These are phyloP conservation scores for Excalfactoria chinensis DNA, from an alignment of 2,113 vertebrate species.

Conservation along the genomic window DNA sequence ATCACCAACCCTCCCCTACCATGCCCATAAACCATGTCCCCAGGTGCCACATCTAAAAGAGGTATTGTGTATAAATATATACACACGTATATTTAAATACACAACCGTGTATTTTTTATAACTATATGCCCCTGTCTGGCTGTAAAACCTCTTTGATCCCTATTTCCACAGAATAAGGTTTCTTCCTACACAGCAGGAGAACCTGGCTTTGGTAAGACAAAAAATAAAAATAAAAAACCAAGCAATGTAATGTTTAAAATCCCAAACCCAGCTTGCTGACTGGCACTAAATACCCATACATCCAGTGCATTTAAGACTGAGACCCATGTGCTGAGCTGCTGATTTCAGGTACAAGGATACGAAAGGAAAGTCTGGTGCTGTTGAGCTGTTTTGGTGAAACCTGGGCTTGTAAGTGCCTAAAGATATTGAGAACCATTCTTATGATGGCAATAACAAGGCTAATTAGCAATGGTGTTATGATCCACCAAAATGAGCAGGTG, in stretches of 20 bases:
- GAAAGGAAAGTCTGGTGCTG: not conserved
- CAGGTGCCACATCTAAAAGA: no score
- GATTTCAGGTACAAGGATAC: not conserved
- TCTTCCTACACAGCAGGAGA: not conserved
- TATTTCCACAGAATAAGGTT: not conserved
- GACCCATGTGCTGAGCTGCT: not conserved
- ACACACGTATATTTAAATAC: no score
- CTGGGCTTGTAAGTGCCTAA: not conserved
- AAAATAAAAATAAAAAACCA: not conserved
- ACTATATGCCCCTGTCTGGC: not conserved
- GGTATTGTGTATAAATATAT: not conserved
- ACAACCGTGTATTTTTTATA: not conserved
- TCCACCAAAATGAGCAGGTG: not conserved
- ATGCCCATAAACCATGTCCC: no score
- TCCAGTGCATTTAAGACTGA: rapidly evolving
- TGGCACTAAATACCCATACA: not conserved
- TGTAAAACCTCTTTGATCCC: not conserved
- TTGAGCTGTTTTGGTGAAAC: not conserved
- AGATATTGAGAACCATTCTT: not conserved
- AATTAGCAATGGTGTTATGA: not conserved
- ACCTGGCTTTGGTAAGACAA: not conserved
- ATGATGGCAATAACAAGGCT: not conserved
- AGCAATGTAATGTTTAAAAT: not conserved
- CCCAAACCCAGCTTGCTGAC: not conserved
- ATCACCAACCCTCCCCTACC: no score